These are phyloP conservation scores for Paraescarpia echinospica DNA, from an alignment of 1,140 invertebrate genomes.

Conservation along the genomic window DNA sequence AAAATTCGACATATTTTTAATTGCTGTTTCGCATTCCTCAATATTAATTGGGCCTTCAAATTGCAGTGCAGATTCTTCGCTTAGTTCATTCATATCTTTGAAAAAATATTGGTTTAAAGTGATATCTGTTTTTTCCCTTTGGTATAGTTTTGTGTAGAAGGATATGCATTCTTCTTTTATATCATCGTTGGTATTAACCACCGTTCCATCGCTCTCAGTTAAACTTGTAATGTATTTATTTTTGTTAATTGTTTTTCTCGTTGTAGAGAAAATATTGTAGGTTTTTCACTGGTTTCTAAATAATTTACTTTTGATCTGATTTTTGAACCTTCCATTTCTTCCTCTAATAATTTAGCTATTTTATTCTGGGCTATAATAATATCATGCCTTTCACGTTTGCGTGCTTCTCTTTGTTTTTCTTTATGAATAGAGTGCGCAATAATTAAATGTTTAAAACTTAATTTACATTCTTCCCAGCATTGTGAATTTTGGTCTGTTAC, in stretches of 20 bases:
- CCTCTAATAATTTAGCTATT: background rate
- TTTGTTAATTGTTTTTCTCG: background rate
- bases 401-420: background rate
- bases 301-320: background rate
- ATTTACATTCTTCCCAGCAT: conserved; percentile 1
- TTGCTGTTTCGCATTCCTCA: background rate
- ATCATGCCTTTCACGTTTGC: background rate
- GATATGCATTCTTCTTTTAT: background rate
- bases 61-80: background rate
- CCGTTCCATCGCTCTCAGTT: background rate
- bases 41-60: background rate
- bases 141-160: background rate
- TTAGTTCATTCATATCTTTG: background rate
- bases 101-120: background rate
- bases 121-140: background rate
- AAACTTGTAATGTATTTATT: background rate
- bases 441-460: background rate
- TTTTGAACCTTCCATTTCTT: background rate
- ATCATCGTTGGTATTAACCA: too few relatives aligned
- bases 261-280: background rate
- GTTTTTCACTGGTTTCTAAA: conserved; percentile 3
- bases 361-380: background rate
- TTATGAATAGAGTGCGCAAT: background rate
- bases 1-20: background rate
- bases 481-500: background rate